Base-by-base conservation (phyloP, 2,888 invertebrate genomes). In the Heliconius ismenius region DNA sequence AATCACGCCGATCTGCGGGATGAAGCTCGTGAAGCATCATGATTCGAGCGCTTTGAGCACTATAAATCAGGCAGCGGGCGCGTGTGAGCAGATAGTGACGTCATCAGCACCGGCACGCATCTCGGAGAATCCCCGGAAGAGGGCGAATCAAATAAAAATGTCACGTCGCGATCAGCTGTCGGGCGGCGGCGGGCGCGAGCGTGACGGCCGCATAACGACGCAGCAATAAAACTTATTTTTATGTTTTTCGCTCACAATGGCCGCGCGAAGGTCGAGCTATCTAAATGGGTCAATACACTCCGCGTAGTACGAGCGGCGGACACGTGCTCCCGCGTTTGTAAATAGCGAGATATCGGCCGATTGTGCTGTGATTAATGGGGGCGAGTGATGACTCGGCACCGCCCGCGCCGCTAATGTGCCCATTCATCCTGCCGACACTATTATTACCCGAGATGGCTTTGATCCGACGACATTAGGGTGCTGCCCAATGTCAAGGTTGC, bases 271-370 rank as follows among this genome's bases (percentile, higher is more conserved):
- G 94, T 94, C 94, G 94, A 92, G 91, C 92, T 94, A 93, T 93
- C 94, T 94, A 94, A 94, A 94, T 94, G 93, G 94, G 94, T 94
- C 94, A 94, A 93, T 93, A 93, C 93, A 93, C 94, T 92, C 92
- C 84, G 89, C 90, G 93, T 93, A 93, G 90, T 93, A 93, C 93
- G 93, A 90, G 91, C 92, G 87, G 87, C 83, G 91, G 91, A 89
- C 93, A 93, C 93, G 93, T 93, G 93, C 92, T 92, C 92, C 91
- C 91, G 91, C 93, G 93, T 91, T 93, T 93, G 94, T 93, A 93
- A 93, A 93, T 93, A 93, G 92, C 94, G 92, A 94, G 93, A 94
- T 93, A 94, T 94, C 93, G 93, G 93, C 92, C 93, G 94, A 94
- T 94, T 94, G 93, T 93, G 93, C 93, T 92, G 90, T 93, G 94